Conservation (phyloP, 2,888 invertebrate species). For the Drosophila meridiana region DNA sequence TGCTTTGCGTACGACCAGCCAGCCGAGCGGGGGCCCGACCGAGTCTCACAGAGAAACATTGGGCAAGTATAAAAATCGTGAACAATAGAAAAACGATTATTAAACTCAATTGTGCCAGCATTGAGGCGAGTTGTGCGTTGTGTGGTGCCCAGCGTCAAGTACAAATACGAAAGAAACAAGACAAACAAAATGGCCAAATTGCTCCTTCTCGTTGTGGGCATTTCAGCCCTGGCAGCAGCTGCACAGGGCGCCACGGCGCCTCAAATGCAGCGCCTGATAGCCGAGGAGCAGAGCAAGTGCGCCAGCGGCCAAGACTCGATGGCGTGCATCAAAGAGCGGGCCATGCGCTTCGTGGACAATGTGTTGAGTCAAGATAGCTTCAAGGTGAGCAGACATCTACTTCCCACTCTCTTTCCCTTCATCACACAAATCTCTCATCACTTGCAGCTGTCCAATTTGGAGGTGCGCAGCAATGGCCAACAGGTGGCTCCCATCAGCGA, state of each 20-base stretch:
- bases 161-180: constrained; percentile 9
- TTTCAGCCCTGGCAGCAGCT: constrained; percentile 85
- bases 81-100: constrained; percentile 85
- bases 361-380: constrained; percentile 92
- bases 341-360: constrained; percentile 91
- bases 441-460: constrained; percentile 90
- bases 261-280: constrained; percentile 90
- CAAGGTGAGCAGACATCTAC: constrained; percentile 87
- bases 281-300: constrained; percentile 91
- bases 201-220: constrained; percentile 87
- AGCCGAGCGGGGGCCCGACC: constrained; percentile 37
- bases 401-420: not conserved
- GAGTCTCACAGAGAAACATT: constrained; percentile 57
- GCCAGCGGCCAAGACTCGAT: constrained; percentile 91
- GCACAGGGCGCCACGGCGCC: constrained; percentile 87
- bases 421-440: not conserved
- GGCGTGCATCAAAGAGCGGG: constrained; percentile 93
- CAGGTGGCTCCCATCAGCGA: constrained; percentile 86
- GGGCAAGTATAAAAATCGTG: constrained; percentile 85
- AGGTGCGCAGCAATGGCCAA: constrained; percentile 90
- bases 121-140: constrained; percentile 83
- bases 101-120: constrained; percentile 84
- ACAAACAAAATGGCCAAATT: constrained; percentile 73
- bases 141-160: constrained; percentile 55
- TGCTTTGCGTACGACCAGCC: constrained; percentile 40